phyloP scores from a whole-genome alignment of 2,888 invertebrate genomes.

The Amphipoea lucens region DNA sequence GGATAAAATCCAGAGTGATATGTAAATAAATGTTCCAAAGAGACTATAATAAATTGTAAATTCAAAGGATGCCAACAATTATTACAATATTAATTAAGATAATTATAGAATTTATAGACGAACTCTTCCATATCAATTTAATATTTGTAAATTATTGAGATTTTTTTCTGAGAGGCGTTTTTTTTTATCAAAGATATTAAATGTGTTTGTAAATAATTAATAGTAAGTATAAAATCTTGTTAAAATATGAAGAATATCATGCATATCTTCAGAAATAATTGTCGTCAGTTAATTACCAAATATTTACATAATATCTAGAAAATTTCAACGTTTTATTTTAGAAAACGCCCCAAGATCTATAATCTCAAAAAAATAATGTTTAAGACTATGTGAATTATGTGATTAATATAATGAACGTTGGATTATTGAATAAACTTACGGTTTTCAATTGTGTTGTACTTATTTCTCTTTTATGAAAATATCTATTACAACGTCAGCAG shows the following conservation, averaged over 20 bases:
- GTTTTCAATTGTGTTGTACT: conserved; percentile 62
- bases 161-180: conserved; percentile 52
- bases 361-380: conserved; percentile 49
- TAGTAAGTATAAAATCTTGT: neutral
- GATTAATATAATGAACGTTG: conserved; percentile 73
- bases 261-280: conserved; percentile 29
- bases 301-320: neutral
- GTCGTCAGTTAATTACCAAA: neutral
- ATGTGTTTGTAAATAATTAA: conserved; percentile 21
- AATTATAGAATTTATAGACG: conserved; percentile 71
- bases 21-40: conserved; percentile 73
- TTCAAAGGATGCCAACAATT: conserved; percentile 80
- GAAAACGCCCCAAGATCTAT: conserved; percentile 49
- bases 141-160: conserved; percentile 61
- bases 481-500: neutral
- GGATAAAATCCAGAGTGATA: conserved; percentile 59
- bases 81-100: conserved; percentile 52
- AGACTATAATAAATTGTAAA: conserved; percentile 76
- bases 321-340: conserved; percentile 5
- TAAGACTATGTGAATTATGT: conserved; percentile 67
- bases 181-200: neutral
- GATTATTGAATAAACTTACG: conserved; percentile 74
- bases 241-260: conserved; percentile 24
- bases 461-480: conserved; percentile 15
- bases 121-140: conserved; percentile 83